phyloP scores from a whole-genome alignment of 2,888 invertebrate species.

The Drosophila mulleri region DNA sequence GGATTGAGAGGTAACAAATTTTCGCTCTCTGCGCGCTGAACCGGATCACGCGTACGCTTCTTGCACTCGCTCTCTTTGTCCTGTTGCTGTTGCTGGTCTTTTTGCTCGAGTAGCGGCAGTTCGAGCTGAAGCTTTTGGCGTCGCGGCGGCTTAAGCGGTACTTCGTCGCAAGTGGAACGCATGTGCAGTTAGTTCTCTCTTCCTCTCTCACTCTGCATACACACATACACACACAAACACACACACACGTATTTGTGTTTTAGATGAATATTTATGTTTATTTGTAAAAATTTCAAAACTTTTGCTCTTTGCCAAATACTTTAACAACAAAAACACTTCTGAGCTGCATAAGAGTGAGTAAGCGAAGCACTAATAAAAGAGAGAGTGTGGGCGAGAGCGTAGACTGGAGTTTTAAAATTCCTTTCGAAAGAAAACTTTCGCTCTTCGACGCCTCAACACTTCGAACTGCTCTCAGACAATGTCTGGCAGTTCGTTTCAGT shows the following conservation, averaged over 20 bases:
- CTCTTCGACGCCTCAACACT: slow-evolving; percentile 3
- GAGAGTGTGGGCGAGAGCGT: not conserved
- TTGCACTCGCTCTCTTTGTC: slow-evolving; percentile 10
- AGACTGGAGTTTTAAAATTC: slow-evolving; percentile 14
- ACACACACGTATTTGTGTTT: not conserved
- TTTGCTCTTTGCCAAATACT: slow-evolving; percentile 12
- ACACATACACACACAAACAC: not conserved
- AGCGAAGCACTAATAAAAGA: not conserved
- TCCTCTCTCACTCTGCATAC: not conserved
- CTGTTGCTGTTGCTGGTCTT: slow-evolving; percentile 27
- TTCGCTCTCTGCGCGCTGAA: slow-evolving; percentile 27
- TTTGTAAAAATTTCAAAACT: slow-evolving; percentile 18
- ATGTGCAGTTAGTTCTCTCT: slow-evolving; percentile 38
- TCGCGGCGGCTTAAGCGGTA: slow-evolving; percentile 65
- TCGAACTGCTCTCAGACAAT: slow-evolving; percentile 12
- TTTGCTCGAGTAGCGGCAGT: slow-evolving; percentile 11
- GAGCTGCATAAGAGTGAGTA: slow-evolving; percentile 3
- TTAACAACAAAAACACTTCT: slow-evolving; percentile 18
- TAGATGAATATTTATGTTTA: not conserved
- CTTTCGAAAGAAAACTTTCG: slow-evolving; percentile 17
- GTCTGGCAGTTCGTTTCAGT: slow-evolving; percentile 44
- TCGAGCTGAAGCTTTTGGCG: slow-evolving; percentile 36
- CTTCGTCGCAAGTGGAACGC: slow-evolving; percentile 44
- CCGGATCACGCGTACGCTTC: slow-evolving; percentile 6
- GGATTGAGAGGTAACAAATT: slow-evolving; percentile 37